Evolutionary conservation across 2,113 vertebrate species (phyloP).

Genomic region (Poeciliopsis turrubarensis): DNA sequence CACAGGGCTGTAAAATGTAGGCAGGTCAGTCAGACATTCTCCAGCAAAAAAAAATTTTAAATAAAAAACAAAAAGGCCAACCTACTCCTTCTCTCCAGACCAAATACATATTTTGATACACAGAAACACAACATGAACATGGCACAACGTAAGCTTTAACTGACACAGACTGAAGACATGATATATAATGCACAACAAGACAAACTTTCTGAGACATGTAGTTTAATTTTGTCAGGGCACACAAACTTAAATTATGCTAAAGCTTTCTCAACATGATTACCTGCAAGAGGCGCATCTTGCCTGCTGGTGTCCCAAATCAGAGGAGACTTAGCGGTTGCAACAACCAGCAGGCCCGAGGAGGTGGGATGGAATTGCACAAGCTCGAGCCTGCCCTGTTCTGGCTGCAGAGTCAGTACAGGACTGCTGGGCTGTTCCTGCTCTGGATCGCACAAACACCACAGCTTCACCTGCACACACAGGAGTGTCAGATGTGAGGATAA

Average conservation of each 20-base stretch:
- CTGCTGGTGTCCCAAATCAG: conserved; percentile 86
- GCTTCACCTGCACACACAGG: conserved; percentile 84
- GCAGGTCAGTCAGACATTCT: conserved; percentile 65
- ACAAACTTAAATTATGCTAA: background rate
- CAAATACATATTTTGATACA: conserved; percentile 45
- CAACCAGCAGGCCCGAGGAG: conserved; percentile 81
- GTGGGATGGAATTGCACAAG: conserved; percentile 89
- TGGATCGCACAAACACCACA: conserved; percentile 84
- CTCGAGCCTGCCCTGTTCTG: conserved; percentile 71
- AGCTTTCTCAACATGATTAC: conserved; percentile 63
- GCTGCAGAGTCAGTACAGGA: conserved; percentile 77
- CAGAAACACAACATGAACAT: conserved; percentile 50
- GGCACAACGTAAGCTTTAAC: conserved; percentile 43
- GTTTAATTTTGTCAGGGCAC: background rate
- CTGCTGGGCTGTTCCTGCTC: conserved; percentile 67
- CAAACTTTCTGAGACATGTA: conserved; percentile 2
- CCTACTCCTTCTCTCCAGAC: conserved; percentile 37
- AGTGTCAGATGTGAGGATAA: background rate
- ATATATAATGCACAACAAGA: conserved; percentile 47
- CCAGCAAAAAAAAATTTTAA: conserved; percentile 6
- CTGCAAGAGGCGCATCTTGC: conserved; percentile 81
- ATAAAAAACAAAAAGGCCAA: conserved; percentile 29
- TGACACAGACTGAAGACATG: conserved; percentile 58
- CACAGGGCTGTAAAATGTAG: conserved; percentile 78
- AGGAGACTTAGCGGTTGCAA: conserved; percentile 57